Evolutionary conservation across 2,113 vertebrate genomes (phyloP).

Genomic region (Bos indicus): DNA sequence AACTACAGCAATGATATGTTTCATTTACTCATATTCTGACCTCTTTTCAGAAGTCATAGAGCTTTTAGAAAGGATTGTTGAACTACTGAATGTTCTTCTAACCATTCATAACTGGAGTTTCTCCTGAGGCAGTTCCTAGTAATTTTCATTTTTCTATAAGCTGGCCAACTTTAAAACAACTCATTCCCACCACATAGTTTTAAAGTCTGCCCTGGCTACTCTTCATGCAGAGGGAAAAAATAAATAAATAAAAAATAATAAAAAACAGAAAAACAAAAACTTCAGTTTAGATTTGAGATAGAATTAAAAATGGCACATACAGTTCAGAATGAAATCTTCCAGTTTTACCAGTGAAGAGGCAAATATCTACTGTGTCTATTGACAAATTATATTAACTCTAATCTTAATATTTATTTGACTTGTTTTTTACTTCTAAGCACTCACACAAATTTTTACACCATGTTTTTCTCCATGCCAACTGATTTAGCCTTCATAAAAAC

Average conservation of each 20-base stretch:
- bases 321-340: background rate
- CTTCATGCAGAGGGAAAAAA: background rate
- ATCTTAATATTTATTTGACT: background rate
- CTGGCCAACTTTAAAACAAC: background rate
- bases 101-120: background rate
- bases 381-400: background rate
- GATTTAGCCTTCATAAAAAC: background rate
- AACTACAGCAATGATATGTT: background rate
- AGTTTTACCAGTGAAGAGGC: background rate
- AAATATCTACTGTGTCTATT: background rate
- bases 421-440: background rate
- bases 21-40: background rate
- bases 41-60: slow-evolving; percentile 12
- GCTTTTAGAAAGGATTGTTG: background rate
- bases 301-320: background rate
- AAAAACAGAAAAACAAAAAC: background rate
- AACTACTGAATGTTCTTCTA: background rate
- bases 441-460: background rate
- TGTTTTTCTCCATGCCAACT: background rate
- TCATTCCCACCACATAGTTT: background rate
- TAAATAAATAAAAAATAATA: background rate
- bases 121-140: background rate
- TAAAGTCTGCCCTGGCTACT: background rate
- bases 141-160: background rate
- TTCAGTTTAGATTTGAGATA: background rate